Evolutionary conservation across 1,140 invertebrate genomes (phyloP), one percentile per base, ranked within the genome.

Genomic region (Philopotamus ludificatus): DNA sequence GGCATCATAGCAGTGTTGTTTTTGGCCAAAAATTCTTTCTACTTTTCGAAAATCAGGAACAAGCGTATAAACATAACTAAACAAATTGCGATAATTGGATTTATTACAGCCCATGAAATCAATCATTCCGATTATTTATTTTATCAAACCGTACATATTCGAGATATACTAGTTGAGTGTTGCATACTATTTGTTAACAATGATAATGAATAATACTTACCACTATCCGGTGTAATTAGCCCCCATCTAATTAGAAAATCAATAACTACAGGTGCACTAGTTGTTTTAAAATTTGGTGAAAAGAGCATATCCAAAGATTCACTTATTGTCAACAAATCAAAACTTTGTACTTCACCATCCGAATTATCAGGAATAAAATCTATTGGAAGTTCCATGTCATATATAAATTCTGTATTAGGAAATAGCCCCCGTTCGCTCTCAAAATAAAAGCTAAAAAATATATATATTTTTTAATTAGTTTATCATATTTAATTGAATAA

Each of bases 351-450:
- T 81, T 97, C 95, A 47, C 94, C 94, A 79, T 97, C 95, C 62
- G 89, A 86, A 76, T 96, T 96, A 65, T 86, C 85, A 12, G 95
- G 95, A 53, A 87, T 79, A 82, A 97, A 98, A 74, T 95, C 91
- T 16, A 85, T 72, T 10, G 95, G 94, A 54, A 97, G 78, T 80
- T 96, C 92, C 66, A 97, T 82, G 77, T 97, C 95, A 79, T 90
- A 97, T n/a, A 96, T 89, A 81, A 95, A 97, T 77, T 96, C 91
- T 12, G 92, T 94, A 74, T 97, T 96, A 16, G 94, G 94, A 73
- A 94, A 95, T 20, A 98, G 77, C 0, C 95, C 95, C 72, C 91
- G 83, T 75, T 95, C 92, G 75, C 92, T 94, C 80, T 95, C 92
- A 76, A 92, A 95, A 74, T 91, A 94, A 73, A 96, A 91, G 71